Conservation (phyloP, 2,797 vertebrate genomes). For the Channa striata region DNA sequence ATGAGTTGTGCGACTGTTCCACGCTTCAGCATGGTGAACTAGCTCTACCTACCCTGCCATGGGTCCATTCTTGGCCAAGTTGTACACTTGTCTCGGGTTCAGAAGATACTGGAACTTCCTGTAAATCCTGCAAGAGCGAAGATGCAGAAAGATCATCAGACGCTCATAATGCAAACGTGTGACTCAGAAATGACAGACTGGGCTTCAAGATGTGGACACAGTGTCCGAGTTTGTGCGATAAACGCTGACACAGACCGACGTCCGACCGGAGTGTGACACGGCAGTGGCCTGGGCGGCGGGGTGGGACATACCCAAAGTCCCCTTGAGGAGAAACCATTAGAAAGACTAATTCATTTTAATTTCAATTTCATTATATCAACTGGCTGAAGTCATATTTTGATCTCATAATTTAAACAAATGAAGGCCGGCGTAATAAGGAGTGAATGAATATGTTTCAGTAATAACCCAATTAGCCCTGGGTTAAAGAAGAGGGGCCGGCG, state of each 20-base stretch:
- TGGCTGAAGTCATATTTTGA: slow-evolving; percentile 87
- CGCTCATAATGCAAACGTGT: neutral
- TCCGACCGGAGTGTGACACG: slow-evolving; percentile 42
- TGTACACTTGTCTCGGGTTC: slow-evolving; percentile 96
- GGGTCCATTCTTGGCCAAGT: slow-evolving; percentile 92
- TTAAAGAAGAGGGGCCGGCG: slow-evolving; percentile 66
- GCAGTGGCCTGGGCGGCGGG: slow-evolving; percentile 61
- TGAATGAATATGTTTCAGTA: slow-evolving; percentile 86
- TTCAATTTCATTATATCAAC: slow-evolving; percentile 88
- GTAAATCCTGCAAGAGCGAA: slow-evolving; percentile 86
- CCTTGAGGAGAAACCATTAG: slow-evolving; percentile 83
- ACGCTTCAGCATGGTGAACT: neutral
- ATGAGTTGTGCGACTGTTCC: neutral
- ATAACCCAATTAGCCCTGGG: slow-evolving; percentile 86
- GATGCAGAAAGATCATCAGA: neutral
- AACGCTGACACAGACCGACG: neutral
- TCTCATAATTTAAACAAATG: slow-evolving; percentile 87
- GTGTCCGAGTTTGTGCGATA: neutral
- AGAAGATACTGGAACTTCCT: slow-evolving; percentile 95
- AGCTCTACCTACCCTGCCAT: slow-evolving; percentile 90
- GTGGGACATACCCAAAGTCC: slow-evolving; percentile 66
- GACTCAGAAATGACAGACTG: slow-evolving; percentile 5
- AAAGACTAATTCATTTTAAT: slow-evolving; percentile 88
- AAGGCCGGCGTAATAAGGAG: slow-evolving; percentile 79
- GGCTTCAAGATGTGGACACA: neutral